These are phyloP conservation scores for Siderastrea radians DNA, from an alignment of 92 coral and sea anemone species.

Conservation along the genomic window DNA sequence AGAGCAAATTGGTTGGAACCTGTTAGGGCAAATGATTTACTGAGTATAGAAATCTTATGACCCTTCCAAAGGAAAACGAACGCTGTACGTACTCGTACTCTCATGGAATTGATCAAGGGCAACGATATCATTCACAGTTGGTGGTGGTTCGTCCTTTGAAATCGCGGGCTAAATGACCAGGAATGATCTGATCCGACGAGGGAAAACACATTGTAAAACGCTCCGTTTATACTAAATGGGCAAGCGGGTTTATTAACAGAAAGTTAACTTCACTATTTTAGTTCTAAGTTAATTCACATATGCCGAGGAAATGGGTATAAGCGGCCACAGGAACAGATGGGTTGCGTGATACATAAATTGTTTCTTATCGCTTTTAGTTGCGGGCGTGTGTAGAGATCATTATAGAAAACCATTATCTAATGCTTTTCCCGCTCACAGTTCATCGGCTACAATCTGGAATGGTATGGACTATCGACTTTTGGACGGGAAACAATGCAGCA, in stretches of 20 bases:
- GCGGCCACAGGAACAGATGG: background rate
- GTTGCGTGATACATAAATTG: slow-evolving; percentile 8
- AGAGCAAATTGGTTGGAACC: too few relatives aligned
- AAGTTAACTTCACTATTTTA: background rate
- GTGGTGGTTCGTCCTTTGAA: too few relatives aligned
- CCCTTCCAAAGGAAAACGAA: too few relatives aligned
- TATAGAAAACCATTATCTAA: background rate
- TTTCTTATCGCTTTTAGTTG: slow-evolving; percentile 11
- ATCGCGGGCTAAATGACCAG: too few relatives aligned
- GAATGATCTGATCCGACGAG: too few relatives aligned
- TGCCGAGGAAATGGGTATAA: background rate
- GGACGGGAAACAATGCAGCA: background rate
- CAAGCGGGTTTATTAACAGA: background rate
- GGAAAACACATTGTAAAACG: background rate
- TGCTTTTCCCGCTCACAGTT: background rate
- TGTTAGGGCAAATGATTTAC: too few relatives aligned
- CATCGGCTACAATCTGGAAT: background rate
- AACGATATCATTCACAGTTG: too few relatives aligned
- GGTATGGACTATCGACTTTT: background rate
- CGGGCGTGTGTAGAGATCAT: background rate
- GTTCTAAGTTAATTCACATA: slow-evolving; percentile 11
- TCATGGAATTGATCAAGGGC: too few relatives aligned
- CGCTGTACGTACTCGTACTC: too few relatives aligned
- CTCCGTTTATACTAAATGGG: background rate
- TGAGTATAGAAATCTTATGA: too few relatives aligned